Evolutionary conservation across 2,888 invertebrate genomes (phyloP).

Genomic region (Andrena trimmerana): DNA sequence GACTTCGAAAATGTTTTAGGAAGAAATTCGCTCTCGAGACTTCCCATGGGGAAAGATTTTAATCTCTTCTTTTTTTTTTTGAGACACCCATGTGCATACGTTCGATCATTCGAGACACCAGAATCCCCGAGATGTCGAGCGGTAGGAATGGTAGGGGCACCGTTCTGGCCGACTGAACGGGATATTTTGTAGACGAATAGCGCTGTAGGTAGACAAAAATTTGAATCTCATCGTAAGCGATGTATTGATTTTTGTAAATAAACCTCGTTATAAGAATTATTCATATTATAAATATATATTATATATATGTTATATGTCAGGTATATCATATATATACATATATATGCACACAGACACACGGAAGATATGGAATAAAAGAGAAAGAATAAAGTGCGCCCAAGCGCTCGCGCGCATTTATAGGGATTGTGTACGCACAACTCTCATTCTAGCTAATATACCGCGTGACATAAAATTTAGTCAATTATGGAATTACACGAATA

Average conservation of each 20-base stretch:
- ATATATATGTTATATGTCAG: conserved; percentile 66
- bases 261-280: conserved; percentile 72
- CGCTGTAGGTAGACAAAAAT: conserved; percentile 76
- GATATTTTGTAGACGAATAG: conserved; percentile 78
- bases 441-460: conserved; percentile 76
- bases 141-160: conserved; percentile 21
- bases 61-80: conserved; percentile 6
- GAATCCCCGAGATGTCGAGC: conserved; percentile 28
- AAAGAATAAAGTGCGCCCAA: conserved; percentile 40
- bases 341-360: conserved; percentile 30
- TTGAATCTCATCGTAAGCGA: conserved; percentile 67
- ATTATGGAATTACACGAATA: conserved; percentile 77
- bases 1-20: conserved; percentile 21
- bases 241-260: conserved; percentile 80
- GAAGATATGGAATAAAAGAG: conserved; percentile 25
- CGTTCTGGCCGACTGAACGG: conserved; percentile 76
- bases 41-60: conserved; percentile 14
- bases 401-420: conserved; percentile 70
- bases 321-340: conserved; percentile 35
- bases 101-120: conserved; percentile 42
- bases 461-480: conserved; percentile 80
- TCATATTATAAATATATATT: conserved; percentile 63
- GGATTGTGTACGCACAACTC: conserved; percentile 71
- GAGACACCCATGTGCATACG: conserved; percentile 23
- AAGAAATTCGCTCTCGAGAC: conserved; percentile 28